phyloP scores from a whole-genome alignment of 2,888 invertebrate genomes.

The Microctonus brassicae region DNA sequence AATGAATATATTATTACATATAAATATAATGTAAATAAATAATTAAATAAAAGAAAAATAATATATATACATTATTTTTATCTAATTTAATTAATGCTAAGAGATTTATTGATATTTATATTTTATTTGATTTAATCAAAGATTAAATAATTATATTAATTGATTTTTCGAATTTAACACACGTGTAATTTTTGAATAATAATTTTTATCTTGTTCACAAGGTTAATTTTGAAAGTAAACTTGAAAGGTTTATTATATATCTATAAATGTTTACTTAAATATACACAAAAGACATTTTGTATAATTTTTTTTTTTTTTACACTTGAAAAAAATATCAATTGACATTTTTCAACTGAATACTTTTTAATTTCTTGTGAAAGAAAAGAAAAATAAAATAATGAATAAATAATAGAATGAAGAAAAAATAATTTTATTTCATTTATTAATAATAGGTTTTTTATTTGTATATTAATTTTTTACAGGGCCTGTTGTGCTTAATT shows the following conservation, averaged over 20 bases:
- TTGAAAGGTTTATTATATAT: neutral
- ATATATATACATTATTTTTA: neutral
- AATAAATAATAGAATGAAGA: neutral
- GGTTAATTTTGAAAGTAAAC: neutral
- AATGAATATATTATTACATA: neutral
- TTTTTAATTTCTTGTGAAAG: too few species aligned
- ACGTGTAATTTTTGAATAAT: neutral
- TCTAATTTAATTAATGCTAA: neutral
- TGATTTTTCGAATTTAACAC: too few species aligned
- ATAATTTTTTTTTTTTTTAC: neutral
- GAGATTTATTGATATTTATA: too few species aligned
- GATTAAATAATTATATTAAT: too few species aligned
- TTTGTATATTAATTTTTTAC: slow-evolving; percentile 1
- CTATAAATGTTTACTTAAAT: too few species aligned
- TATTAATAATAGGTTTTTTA: neutral
- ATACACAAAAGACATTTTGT: too few species aligned
- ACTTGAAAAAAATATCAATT: too few species aligned
- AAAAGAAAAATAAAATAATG: too few species aligned
- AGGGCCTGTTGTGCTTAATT: slow-evolving; percentile 47
- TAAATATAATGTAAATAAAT: slow-evolving; percentile 1
- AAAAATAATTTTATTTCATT: slow-evolving; percentile 6
- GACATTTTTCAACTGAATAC: too few species aligned
- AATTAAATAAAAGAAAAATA: too few species aligned
- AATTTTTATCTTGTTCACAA: neutral
- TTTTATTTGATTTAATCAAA: too few species aligned